Evolutionary conservation across 1,140 invertebrate genomes (phyloP).

Genomic region (Pseudomyrmex gracilis): DNA sequence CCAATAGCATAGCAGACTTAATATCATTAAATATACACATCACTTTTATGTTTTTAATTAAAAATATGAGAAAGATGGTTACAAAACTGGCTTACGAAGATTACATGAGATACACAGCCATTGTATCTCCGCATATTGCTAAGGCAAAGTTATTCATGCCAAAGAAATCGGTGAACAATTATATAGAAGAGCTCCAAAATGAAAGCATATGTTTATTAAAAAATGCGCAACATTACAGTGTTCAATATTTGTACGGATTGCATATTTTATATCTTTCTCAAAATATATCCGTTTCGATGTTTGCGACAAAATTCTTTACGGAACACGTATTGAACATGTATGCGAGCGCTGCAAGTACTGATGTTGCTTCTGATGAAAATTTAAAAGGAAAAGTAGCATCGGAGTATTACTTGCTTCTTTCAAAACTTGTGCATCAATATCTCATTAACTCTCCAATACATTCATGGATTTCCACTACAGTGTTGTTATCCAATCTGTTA

Average conservation of each 20-base stretch:
- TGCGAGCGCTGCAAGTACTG: background rate
- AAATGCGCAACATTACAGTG: conserved; percentile 31
- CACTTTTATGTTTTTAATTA: conserved; percentile 61
- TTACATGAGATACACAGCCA: conserved; percentile 40
- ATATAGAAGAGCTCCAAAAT: conserved; percentile 35
- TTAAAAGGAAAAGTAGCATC: conserved; percentile 67
- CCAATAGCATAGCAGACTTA: conserved; percentile 18
- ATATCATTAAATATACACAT: conserved; percentile 30
- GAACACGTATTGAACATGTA: conserved; percentile 22
- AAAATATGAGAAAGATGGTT: conserved; percentile 31
- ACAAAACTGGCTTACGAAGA: conserved; percentile 49
- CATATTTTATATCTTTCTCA: conserved; percentile 63
- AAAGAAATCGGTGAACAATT: conserved; percentile 36
- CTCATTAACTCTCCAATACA: conserved; percentile 35
- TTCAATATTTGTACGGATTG: conserved; percentile 64
- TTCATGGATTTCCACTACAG: conserved; percentile 23
- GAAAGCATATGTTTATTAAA: conserved; percentile 58
- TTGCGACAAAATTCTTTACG: conserved; percentile 5
- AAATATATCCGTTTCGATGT: background rate
- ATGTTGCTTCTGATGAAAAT: background rate
- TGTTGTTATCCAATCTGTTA: conserved; percentile 41
- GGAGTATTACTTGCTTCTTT: conserved; percentile 64
- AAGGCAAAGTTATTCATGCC: conserved; percentile 43
- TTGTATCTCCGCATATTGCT: conserved; percentile 43
- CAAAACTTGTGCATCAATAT: conserved; percentile 58